Evolutionary conservation across 1,140 invertebrate species (phyloP), one percentile per base, ranked within the genome.

Genomic region (Bombus waltoni): DNA sequence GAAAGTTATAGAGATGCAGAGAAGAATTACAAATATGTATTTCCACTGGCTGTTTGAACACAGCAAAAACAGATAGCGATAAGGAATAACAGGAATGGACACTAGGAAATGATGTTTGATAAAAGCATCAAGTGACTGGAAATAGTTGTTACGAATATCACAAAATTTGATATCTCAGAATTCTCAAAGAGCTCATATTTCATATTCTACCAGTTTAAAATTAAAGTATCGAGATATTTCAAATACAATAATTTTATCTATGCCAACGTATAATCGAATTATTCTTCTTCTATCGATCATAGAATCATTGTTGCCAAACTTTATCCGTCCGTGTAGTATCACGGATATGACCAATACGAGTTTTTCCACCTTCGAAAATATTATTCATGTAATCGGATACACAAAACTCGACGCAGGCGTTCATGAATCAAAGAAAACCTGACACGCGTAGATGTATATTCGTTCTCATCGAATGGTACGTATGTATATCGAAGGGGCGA

Each of bases 401-500:
- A 80, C 74, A 42, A 53, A 22, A 38, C 62, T 10, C 10, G 10
- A 25, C 47, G 22, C 10, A 10, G 38, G 9, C 44, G 13, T 18
- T 76, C 47, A 70, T 85, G 81, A 72, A 88, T 88, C 77, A 84
- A 85, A 79, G 87, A 80, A 85, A n/a, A 62, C 59, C 44, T 38
- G 57, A 66, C 57, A 68, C 79, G 18, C 71, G 70, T 42, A n/a
- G 72, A 80, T 62, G 74, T 22, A 74, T 32, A 47, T 25, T 28
- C n/a, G 35, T 75, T 75, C 25, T 47, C 47, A 75, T 72, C 86
- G 87, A 79, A 75, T 28, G 25, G 18, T 35, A 28, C 42, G 22
- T 73, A 4, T 35, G 59, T 35, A 35, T 18, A 66, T 35, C 65
- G 65, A 62, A 62, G 25, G 25, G 11, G 18, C n/a, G 32, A 13